These are phyloP conservation scores for Drosophila varians DNA, from an alignment of 1,140 invertebrate genomes.

Conservation along the genomic window DNA sequence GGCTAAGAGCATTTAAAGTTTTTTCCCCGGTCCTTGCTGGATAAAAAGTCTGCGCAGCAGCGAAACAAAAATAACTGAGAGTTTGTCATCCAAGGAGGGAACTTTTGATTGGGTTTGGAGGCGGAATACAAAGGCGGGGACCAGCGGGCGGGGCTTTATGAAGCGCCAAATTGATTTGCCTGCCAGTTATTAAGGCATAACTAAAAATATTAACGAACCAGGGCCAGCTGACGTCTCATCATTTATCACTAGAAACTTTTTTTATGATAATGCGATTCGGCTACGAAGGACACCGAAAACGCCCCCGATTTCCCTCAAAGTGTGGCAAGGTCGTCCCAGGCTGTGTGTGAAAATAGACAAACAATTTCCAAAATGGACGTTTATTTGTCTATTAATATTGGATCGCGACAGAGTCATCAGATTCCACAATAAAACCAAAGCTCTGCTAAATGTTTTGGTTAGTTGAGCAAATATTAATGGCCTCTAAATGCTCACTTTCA, in stretches of 20 bases:
- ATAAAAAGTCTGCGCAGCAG: conserved; percentile 45
- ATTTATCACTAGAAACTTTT: conserved; percentile 71
- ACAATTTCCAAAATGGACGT: conserved; percentile 45
- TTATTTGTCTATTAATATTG: conserved; percentile 52
- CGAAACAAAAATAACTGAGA: conserved; percentile 51
- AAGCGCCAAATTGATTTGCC: conserved; percentile 75
- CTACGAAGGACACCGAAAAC: conserved; percentile 41
- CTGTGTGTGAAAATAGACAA: conserved; percentile 47
- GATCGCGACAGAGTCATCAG: conserved; percentile 32
- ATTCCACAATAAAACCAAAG: conserved; percentile 14
- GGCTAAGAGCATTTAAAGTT: conserved; percentile 69
- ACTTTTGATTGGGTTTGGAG: conserved; percentile 35
- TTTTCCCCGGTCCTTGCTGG: conserved; percentile 29
- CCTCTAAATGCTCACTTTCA: background rate
- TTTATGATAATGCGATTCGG: conserved; percentile 65
- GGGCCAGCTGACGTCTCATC: conserved; percentile 60
- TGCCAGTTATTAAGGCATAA: conserved; percentile 73
- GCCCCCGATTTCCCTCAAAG: conserved; percentile 5
- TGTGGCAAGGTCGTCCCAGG: conserved; percentile 57
- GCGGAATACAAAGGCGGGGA: no score
- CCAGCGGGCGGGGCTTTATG: conserved; percentile 50
- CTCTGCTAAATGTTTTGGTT: background rate
- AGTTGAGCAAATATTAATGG: conserved; percentile 3
- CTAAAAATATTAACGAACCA: conserved; percentile 77
- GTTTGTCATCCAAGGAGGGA: conserved; percentile 26